Base-by-base conservation (phyloP, 2,888 invertebrate species). In the Cheilosia urbana region DNA sequence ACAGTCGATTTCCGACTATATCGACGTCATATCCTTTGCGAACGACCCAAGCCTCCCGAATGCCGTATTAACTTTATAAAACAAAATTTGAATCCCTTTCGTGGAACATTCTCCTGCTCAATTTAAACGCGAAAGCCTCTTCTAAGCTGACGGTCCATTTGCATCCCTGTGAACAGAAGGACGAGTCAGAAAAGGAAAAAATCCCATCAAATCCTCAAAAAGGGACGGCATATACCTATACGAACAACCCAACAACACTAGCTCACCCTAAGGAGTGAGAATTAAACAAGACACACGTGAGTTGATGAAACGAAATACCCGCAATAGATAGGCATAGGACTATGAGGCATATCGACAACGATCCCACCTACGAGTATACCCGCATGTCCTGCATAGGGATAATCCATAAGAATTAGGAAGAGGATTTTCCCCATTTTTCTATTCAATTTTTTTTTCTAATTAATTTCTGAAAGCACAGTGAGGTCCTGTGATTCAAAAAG, bases 401-500 rank as follows among this genome's bases (percentile, higher is more conserved):
- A 83, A 83, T 83, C 82, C 80, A 40, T 62, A 80, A 73, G 66
- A 68, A 69, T 55, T 55, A 68, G 53, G 19, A 15, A 21, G 37
- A 62, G 49, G 71, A 17, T 63, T 17, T 51, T 62, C 27, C 27
- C 47, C 19, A 65, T 53, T 60, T 72, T 45, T 55, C 24, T 24
- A 30, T 30, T 30, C 7, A 30, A 2, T 30, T 37, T 19, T 62
- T 53, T 58, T 21, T 17, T 49, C 6, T 49, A 57, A 71, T 58
- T 65, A 45, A 65, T 60, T 73, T 66, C 55, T 53, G 49, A 37
- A 45, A 47, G 37, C 17, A 40, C 34, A 34, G 45, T 57, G 3
- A 24, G 37, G 47, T 57, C 57, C 47, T 69, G 69, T 76, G 81
- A 81, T 81, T 76, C 76, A 69, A 81, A 76, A 81, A 69, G n/a